phyloP scores from a whole-genome alignment of 2,888 invertebrate genomes.

The Aspidiotus rigidus region DNA sequence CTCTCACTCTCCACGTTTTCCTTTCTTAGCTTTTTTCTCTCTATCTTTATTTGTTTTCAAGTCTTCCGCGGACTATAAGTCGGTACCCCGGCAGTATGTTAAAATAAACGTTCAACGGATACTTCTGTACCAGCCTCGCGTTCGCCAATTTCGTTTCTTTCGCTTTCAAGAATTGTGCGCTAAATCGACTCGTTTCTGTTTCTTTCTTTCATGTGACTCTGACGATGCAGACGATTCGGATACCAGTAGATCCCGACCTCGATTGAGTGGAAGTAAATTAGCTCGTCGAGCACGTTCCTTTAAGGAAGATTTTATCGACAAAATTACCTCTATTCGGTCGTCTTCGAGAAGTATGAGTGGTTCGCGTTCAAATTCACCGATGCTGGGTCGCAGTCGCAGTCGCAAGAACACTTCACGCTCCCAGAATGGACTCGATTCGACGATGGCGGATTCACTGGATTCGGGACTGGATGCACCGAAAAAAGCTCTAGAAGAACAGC shows the following conservation, averaged over 20 bases:
- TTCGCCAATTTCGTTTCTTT: too few relatives aligned
- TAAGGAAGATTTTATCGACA: slow-evolving; percentile 85
- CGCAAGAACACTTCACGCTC: slow-evolving; percentile 42
- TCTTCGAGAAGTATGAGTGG: slow-evolving; percentile 50
- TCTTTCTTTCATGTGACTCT: too few relatives aligned
- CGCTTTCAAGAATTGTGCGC: too few relatives aligned
- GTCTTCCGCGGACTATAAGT: too few relatives aligned
- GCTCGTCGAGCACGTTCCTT: slow-evolving; percentile 80
- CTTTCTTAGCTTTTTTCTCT: too few relatives aligned
- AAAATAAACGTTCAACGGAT: too few relatives aligned
- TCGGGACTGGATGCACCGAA: slow-evolving; percentile 51
- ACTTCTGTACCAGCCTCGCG: too few relatives aligned
- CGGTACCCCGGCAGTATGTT: too few relatives aligned
- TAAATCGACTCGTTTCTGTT: too few relatives aligned
- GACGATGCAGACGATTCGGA: slow-evolving; percentile 6
- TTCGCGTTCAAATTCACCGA: slow-evolving; percentile 41
- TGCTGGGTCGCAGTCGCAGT: slow-evolving; percentile 47
- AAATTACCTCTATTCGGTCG: slow-evolving; percentile 80
- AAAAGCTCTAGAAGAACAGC: slow-evolving; percentile 64
- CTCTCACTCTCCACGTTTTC: too few relatives aligned
- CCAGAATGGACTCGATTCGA: slow-evolving; percentile 42
- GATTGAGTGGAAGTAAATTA: slow-evolving; percentile 68
- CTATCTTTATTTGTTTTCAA: too few relatives aligned
- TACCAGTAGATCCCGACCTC: slow-evolving; percentile 37
- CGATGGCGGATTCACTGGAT: slow-evolving; percentile 49